These are phyloP conservation scores for Zaprionus lachaisei DNA, from an alignment of 1,140 invertebrate species.

Conservation along the genomic window DNA sequence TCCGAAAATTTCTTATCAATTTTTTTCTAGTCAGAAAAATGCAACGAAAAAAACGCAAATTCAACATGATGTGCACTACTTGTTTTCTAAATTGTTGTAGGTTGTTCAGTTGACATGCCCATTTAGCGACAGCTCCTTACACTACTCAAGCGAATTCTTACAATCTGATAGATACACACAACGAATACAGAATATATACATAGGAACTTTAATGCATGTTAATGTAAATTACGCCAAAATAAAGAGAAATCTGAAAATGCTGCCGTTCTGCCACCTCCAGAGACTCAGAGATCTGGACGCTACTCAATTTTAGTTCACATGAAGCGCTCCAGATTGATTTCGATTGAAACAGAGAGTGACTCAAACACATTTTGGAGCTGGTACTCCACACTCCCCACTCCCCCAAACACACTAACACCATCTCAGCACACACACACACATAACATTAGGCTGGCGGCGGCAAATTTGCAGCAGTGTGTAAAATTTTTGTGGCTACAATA, in stretches of 20 bases:
- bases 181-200: slow-evolving; percentile 50
- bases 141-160: slow-evolving; percentile 76
- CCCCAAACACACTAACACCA: slow-evolving; percentile 1
- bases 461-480: slow-evolving; percentile 17
- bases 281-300: slow-evolving; percentile 24
- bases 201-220: slow-evolving; percentile 32
- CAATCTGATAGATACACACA: slow-evolving; percentile 49
- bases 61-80: slow-evolving; percentile 57
- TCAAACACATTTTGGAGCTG: slow-evolving; percentile 68
- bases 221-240: slow-evolving; percentile 47
- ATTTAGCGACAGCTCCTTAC: slow-evolving; percentile 55
- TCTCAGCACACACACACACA: slow-evolving; percentile 6
- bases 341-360: slow-evolving; percentile 10
- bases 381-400: slow-evolving; percentile 59
- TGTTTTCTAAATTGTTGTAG: not conserved
- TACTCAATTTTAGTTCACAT: slow-evolving; percentile 39
- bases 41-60: slow-evolving; percentile 20
- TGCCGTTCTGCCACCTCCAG: slow-evolving; percentile 14
- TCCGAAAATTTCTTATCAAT: slow-evolving; percentile 60
- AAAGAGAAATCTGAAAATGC: slow-evolving; percentile 19
- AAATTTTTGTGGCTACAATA: slow-evolving; percentile 26
- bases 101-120: slow-evolving; percentile 26
- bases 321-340: slow-evolving; percentile 23
- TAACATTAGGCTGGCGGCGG: slow-evolving; percentile 27
- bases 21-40: slow-evolving; percentile 59